Percentiles rank a stretch among this genome's conserved stretches.
Conservation (phyloP, 64 coral and sea anemone genomes). For the Pocillopora verrucosa region DNA sequence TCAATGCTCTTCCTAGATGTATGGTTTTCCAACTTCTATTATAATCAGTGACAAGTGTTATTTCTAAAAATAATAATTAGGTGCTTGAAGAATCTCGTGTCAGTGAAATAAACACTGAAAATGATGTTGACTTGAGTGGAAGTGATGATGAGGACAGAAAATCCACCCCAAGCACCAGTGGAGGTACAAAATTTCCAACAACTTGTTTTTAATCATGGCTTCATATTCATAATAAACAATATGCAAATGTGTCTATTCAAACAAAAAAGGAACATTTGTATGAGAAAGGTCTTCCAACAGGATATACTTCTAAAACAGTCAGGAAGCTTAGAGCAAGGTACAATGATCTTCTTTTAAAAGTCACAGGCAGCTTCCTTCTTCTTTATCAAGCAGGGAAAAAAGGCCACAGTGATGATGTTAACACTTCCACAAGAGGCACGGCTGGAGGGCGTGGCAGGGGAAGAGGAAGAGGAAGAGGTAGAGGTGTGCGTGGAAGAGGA, state of each 20-base stretch:
- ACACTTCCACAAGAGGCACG: constrained; percentile 9
- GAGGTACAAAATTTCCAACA: constrained; percentile 31
- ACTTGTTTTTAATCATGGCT: neutral
- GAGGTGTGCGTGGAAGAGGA: constrained; percentile 53
- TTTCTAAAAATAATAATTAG: neutral
- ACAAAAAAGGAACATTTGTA: too few relatives aligned
- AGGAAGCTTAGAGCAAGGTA: too few relatives aligned
- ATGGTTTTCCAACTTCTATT: too few relatives aligned
- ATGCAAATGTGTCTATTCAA: too few relatives aligned
- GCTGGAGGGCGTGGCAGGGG: constrained; percentile 50
- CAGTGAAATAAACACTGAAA: constrained; percentile 15
- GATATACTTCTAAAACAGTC: too few relatives aligned
- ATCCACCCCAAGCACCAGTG: constrained; percentile 47
- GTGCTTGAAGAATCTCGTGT: constrained; percentile 61
- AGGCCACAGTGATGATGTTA: neutral
- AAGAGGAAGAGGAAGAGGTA: constrained; percentile 61
- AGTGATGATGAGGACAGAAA: constrained; percentile 10
- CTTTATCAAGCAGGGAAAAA: neutral
- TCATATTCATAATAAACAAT: too few relatives aligned
- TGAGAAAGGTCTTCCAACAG: too few relatives aligned
- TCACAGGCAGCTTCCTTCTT: too few relatives aligned
- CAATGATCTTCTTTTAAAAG: too few relatives aligned
- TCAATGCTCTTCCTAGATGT: too few relatives aligned
- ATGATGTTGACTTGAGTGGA: constrained; percentile 40
- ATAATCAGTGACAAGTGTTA: too few relatives aligned